phyloP scores from a whole-genome alignment of 2,797 vertebrate genomes.

The Protosalanx chinensis region DNA sequence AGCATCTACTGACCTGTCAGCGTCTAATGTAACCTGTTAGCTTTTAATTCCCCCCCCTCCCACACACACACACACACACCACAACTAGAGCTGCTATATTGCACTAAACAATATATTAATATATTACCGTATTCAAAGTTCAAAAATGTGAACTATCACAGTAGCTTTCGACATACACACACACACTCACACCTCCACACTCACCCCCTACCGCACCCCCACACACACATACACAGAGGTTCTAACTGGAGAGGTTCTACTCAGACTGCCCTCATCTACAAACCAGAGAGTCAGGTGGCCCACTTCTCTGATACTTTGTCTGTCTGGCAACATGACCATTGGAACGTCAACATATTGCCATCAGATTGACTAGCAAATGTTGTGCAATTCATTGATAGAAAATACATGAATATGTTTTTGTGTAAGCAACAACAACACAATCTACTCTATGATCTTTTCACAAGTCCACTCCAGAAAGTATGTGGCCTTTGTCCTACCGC shows the following conservation, averaged over 20 bases:
- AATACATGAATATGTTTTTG: constrained; percentile 49
- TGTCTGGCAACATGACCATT: too few species aligned
- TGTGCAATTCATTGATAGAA: constrained; percentile 43
- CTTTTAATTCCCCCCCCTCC: too few species aligned
- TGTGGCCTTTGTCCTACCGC: neutral
- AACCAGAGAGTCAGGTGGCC: neutral
- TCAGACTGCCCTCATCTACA: neutral
- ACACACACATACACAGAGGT: constrained; percentile 7
- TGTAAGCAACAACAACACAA: constrained; percentile 17
- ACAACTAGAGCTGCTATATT: neutral
- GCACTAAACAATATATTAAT: neutral
- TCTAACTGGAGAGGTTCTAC: neutral
- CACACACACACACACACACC: neutral
- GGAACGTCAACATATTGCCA: too few species aligned
- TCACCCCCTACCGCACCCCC: constrained; percentile 21
- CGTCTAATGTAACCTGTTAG: too few species aligned
- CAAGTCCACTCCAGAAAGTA: neutral
- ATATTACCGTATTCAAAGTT: neutral
- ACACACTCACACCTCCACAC: neutral
- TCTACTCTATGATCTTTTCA: constrained; percentile 1
- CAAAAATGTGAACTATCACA: neutral
- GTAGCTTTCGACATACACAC: neutral
- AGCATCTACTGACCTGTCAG: too few species aligned
- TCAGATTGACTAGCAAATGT: neutral
- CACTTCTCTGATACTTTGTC: constrained; percentile 21